These are phyloP conservation scores for Prosapia bicincta DNA, from an alignment of 2,888 invertebrate species.

Conservation along the genomic window DNA sequence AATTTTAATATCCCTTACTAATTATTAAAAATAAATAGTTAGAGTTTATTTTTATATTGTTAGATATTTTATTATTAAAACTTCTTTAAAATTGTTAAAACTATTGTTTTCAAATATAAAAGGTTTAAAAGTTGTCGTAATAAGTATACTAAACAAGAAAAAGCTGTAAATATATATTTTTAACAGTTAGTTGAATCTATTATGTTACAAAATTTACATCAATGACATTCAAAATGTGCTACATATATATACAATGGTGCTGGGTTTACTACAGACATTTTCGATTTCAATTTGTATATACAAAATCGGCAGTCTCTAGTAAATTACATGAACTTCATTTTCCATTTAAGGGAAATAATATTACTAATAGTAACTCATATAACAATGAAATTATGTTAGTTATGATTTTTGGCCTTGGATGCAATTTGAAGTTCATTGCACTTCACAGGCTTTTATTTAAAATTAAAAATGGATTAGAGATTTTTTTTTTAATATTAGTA, in stretches of 20 bases:
- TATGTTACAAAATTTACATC: too few species aligned
- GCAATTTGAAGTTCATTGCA: neutral
- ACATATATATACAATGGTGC: conserved; percentile 3
- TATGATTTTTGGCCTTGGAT: neutral
- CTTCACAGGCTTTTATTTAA: neutral
- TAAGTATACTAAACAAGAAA: too few species aligned
- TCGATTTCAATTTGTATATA: neutral
- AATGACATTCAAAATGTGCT: conserved; percentile 10
- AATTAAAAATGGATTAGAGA: neutral
- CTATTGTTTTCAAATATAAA: too few species aligned
- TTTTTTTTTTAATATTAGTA: too few species aligned
- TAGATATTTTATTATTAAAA: too few species aligned
- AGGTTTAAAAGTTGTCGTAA: too few species aligned
- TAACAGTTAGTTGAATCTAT: too few species aligned
- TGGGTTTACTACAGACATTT: conserved; percentile 12
- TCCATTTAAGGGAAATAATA: conserved; percentile 4
- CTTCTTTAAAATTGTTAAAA: too few species aligned
- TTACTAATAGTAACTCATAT: conserved; percentile 15
- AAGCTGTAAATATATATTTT: too few species aligned
- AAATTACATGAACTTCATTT: conserved; percentile 17
- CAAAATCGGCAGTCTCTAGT: conserved; percentile 5
- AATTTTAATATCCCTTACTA: too few species aligned
- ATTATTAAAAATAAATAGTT: too few species aligned
- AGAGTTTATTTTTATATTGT: too few species aligned
- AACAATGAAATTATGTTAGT: neutral